Base-by-base conservation (phyloP, 92 coral and sea anemone genomes). In the Palythoa caribaeorum region DNA sequence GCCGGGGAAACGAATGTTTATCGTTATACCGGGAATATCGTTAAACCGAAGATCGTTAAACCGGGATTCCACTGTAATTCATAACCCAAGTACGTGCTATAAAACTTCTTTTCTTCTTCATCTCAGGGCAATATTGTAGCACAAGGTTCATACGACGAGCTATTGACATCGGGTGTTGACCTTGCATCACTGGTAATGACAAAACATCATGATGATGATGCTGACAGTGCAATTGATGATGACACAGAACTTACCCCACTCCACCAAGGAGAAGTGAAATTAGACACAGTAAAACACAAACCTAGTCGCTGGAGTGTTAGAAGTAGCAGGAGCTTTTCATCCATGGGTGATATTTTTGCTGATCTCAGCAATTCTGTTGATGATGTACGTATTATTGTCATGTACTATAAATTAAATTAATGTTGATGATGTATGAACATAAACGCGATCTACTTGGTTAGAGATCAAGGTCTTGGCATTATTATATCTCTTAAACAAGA, bases 161-260 rank as follows among this genome's bases (percentile, higher is more conserved):
- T 94, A 12, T 90, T 89, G 50, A 80, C 90, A 16, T 90, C 94
- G 13, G 96, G 95, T 19, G 88, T 94, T 70, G 96, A 96, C 86
- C 84, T 96, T 39, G 86, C 92, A 13, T 94, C 98, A 51, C 66
- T 94, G 54, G 83, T 96, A 72, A 78, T 88, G 73, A 38, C 92
- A 13, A 87, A 89, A 73, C 84, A 90, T 1, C 86, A 86, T 36
- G 93, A 93, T 21, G 91, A 89, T 35, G 97, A 94, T 44, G 80
- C 89, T 3, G 98, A 94, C 84, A 94, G 96, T 75, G 96, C 96
- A 14, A 89, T 94, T 48, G 96, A 91, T 53, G 96, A 94, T 38
- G 98, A 94, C 47, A 84, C 92, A n/a, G 89, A 89, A 38, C 77
- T 86, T 39, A 78, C 90, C 36, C 86, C 75, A 81, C 62, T 81